Conservation (phyloP, 2,113 vertebrate species). For the Gadus macrocephalus region DNA sequence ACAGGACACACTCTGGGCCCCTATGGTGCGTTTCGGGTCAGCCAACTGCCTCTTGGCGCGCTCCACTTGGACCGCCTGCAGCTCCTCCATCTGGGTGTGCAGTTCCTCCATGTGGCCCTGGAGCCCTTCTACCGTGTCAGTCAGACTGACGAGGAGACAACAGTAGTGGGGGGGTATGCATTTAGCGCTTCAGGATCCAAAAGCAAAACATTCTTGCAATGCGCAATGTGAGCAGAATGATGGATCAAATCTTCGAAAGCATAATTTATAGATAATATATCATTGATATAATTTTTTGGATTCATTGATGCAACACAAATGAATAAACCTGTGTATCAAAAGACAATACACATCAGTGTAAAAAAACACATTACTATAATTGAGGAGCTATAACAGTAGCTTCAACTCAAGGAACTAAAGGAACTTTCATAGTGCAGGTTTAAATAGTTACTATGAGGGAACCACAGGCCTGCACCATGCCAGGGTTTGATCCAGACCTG, state of each 20-base stretch:
- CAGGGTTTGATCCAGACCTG: conserved; percentile 65
- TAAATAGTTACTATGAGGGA: neutral
- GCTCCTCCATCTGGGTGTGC: conserved; percentile 82
- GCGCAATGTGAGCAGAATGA: no score
- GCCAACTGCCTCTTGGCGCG: conserved; percentile 54
- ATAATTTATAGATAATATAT: no score
- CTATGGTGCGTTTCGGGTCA: conserved; percentile 68
- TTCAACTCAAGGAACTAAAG: no score
- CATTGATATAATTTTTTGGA: no score
- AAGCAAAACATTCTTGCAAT: neutral
- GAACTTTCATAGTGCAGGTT: no score
- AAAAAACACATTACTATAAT: no score
- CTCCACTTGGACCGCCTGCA: conserved; percentile 73
- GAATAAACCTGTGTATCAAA: no score
- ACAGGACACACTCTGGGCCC: conserved; percentile 80
- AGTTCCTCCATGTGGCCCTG: conserved; percentile 85
- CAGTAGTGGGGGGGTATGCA: neutral
- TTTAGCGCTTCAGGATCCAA: neutral
- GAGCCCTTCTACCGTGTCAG: conserved; percentile 84
- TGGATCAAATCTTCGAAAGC: no score
- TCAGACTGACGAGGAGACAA: conserved; percentile 72
- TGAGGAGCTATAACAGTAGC: no score
- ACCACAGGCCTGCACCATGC: neutral
- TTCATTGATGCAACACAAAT: no score
- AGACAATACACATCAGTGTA: no score